Evolutionary conservation across 2,888 invertebrate species (phyloP).

Genomic region (Lithosia quadra): DNA sequence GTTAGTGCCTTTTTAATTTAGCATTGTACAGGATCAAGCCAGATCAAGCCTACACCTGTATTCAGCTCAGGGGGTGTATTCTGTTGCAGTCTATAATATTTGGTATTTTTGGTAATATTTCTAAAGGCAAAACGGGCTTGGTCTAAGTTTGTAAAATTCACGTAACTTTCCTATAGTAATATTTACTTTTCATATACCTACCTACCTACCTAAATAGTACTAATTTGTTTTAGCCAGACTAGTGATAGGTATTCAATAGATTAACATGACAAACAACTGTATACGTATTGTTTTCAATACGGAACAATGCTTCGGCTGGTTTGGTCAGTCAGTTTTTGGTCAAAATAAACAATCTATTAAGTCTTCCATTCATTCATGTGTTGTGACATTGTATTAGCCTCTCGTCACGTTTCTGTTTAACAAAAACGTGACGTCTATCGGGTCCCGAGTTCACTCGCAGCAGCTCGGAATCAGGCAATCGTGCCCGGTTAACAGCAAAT

Average conservation of each 20-base stretch:
- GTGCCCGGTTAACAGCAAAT: not conserved
- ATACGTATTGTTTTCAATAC: conserved; percentile 8
- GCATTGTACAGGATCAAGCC: not conserved
- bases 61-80: too few relatives aligned
- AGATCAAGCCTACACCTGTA: too few relatives aligned
- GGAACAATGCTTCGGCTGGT: not conserved
- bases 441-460: not conserved
- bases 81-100: too few relatives aligned
- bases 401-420: not conserved
- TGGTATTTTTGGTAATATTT: too few relatives aligned
- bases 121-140: too few relatives aligned
- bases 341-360: conserved; percentile 7
- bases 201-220: too few relatives aligned
- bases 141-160: not conserved
- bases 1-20: not conserved
- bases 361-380: not conserved
- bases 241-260: not conserved
- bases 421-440: not conserved
- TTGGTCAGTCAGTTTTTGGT: not conserved
- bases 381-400: not conserved
- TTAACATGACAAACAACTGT: not conserved
- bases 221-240: not conserved
- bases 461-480: not conserved
- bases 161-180: not conserved
- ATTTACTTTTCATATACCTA: not conserved